Evolutionary conservation across 2,888 invertebrate species (phyloP), one percentile per base, ranked within the genome.

Genomic region (Perithous albicinctus): DNA sequence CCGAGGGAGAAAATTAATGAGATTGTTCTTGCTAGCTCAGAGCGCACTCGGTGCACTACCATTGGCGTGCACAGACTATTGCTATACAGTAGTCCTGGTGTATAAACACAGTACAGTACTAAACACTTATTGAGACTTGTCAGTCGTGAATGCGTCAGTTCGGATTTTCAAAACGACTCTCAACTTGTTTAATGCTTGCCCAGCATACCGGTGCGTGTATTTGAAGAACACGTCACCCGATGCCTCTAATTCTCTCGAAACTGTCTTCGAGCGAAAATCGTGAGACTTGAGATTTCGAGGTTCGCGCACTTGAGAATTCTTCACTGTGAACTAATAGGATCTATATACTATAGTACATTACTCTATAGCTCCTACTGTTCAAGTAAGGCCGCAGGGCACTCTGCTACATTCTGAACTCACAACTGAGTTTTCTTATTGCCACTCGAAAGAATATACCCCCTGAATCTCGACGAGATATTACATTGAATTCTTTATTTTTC

Each of bases 1-100:
- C 59, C 72, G 35, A 64, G 64, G 20, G 48, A 77, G 70, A 70
- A 64, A 75, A 74, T 75, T 74, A 82, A 82, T 75, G 74, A 75
- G 80, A 82, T 78, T 82, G 70, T 82, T 82, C 70, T 63, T 48
- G 69, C 64, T 29, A 32, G 56, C 64, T 38, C 43, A n/a, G 54
- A 18, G 46, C 43, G 51, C 63, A 70, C 63, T 23, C n/a, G 63
- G 51, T 35, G 51, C 54, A 61, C 51, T 63, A 38, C 41, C 38
- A 26, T 15, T 38, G 8, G 20, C 51, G 18, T 46, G 26, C 10
- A 43, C 29, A 46, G 46, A 51, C 51, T 51, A 74, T 66, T 29
- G 46, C 48, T 51, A 32, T 35, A 26, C 54, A 2, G 32, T 66
- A 66, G 20, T 23, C n/a, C 54, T 32, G 8, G 29, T 54, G 41